Conservation (phyloP, 2,888 invertebrate genomes). For the Melanotus villosus region DNA sequence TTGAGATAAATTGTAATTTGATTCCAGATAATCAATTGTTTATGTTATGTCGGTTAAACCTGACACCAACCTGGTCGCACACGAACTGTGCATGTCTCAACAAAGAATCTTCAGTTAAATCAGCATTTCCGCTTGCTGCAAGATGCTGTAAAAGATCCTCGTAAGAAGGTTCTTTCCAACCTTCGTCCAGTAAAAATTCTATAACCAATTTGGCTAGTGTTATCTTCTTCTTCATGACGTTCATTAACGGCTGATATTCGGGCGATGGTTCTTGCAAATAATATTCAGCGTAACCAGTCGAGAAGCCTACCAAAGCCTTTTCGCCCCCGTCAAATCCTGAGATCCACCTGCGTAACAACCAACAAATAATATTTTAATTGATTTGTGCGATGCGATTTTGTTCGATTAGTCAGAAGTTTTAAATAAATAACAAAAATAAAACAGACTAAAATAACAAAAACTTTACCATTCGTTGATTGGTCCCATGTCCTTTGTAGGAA, state of each 20-base stretch:
- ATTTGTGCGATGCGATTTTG: no score
- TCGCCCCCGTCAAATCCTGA: constrained; percentile 88
- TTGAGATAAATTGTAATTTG: no score
- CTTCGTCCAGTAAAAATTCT: constrained; percentile 80
- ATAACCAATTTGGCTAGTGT: constrained; percentile 84
- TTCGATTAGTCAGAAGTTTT: background rate
- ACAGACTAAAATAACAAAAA: background rate
- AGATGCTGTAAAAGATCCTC: constrained; percentile 83
- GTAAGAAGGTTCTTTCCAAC: constrained; percentile 77
- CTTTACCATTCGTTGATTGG: constrained; percentile 86
- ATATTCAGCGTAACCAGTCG: constrained; percentile 85
- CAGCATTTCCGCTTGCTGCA: constrained; percentile 63
- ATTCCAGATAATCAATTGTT: no score
- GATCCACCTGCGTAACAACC: constrained; percentile 73
- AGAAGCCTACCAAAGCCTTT: constrained; percentile 81
- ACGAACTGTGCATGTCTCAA: constrained; percentile 86
- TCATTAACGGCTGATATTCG: constrained; percentile 80
- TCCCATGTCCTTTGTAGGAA: constrained; percentile 83
- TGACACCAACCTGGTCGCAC: constrained; percentile 76
- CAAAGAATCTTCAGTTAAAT: constrained; percentile 79
- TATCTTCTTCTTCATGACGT: constrained; percentile 81
- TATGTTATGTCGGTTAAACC: no score
- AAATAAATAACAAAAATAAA: background rate
- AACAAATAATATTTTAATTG: no score
- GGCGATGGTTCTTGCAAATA: constrained; percentile 82